Conservation (phyloP, 2,797 vertebrate species). For the Liasis olivaceus region DNA sequence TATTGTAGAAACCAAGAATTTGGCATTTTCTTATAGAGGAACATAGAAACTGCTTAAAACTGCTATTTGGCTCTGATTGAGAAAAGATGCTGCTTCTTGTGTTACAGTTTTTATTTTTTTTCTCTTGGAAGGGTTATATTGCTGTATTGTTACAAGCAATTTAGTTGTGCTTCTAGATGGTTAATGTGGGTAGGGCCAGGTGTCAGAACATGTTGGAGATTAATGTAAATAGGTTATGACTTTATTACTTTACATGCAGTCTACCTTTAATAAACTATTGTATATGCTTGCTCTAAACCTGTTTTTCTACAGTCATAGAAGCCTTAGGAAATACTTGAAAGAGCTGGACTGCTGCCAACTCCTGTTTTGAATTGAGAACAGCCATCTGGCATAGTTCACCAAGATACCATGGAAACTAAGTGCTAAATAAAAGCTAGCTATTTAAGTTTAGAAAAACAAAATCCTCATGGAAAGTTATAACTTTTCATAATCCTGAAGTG, state of each 20-base stretch:
- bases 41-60: neutral
- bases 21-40: neutral
- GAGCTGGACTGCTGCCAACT: constrained; percentile 38
- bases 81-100: neutral
- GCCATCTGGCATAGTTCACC: constrained; percentile 40
- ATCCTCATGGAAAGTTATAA: constrained; percentile 27
- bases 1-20: neutral
- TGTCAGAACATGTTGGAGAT: constrained; percentile 20
- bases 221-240: neutral
- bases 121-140: neutral
- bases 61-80: neutral
- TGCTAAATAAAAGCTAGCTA: constrained; percentile 49
- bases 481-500: neutral
- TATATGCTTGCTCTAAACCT: constrained; percentile 13
- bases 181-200: neutral
- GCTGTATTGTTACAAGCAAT: neutral
- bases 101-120: neutral
- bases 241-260: constrained; percentile 17
- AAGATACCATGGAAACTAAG: constrained; percentile 50
- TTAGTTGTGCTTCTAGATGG: neutral
- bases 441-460: constrained; percentile 45
- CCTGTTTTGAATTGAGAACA: constrained; percentile 47
- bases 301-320: constrained; percentile 26
- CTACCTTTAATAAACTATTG: neutral
- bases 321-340: constrained; percentile 20